Percentiles rank a stretch among this genome's conserved stretches.
These are phyloP conservation scores for Calameuta pallipes DNA, from an alignment of 2,888 invertebrate genomes.

Conservation along the genomic window DNA sequence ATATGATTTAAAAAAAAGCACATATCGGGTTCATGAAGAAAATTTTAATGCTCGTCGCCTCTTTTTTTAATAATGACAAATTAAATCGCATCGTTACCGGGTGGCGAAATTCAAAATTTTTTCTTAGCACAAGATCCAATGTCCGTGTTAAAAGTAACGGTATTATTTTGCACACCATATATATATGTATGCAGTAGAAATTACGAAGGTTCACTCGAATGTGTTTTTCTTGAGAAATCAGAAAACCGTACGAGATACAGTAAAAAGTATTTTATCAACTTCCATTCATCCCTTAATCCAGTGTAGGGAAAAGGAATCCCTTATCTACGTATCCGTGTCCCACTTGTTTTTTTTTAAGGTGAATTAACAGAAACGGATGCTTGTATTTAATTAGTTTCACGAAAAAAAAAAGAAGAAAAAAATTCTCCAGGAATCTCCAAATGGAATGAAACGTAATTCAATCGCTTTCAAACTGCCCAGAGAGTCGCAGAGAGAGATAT, in stretches of 20 bases:
- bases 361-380: neutral
- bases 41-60: neutral
- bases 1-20: too few species aligned
- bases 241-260: too few species aligned
- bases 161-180: too few species aligned
- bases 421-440: neutral
- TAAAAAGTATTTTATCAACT: neutral
- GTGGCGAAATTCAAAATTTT: too few species aligned
- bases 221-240: too few species aligned
- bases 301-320: neutral
- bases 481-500: conserved; percentile 20
- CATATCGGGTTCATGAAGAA: neutral
- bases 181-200: too few species aligned
- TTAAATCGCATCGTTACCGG: neutral
- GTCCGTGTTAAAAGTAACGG: too few species aligned
- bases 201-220: too few species aligned
- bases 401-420: neutral
- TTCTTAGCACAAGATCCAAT: too few species aligned
- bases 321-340: neutral
- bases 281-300: neutral
- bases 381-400: neutral
- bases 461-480: conserved; percentile 1
- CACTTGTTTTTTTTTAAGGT: neutral
- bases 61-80: neutral
- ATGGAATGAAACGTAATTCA: neutral